A percentile compares a stretch with the other conserved stretches of the same genome.
These are phyloP conservation scores for Microtus pennsylvanicus DNA, from an alignment of 2,113 vertebrate species.

Conservation along the genomic window DNA sequence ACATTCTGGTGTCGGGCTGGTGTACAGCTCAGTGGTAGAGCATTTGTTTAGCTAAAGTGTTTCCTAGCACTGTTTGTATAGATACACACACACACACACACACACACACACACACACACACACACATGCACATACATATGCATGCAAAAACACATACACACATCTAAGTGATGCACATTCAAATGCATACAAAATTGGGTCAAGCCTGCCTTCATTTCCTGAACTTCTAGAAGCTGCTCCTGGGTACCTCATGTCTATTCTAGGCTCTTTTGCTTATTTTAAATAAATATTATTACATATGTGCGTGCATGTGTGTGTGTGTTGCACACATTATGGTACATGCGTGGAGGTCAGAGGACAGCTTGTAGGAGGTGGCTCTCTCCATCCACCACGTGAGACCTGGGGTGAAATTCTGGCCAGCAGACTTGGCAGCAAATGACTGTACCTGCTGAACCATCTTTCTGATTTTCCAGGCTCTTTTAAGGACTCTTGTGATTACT, in stretches of 20 bases:
- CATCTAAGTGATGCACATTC: neutral
- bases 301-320: neutral
- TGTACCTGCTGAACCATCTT: neutral
- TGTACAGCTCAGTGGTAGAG: neutral
- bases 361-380: neutral
- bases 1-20: neutral
- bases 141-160: neutral
- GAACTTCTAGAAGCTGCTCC: neutral
- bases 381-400: neutral
- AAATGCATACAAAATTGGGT: neutral
- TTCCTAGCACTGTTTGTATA: neutral
- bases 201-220: neutral
- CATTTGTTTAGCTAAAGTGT: neutral
- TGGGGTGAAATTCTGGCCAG: neutral
- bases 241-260: neutral
- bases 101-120: no score
- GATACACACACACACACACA: neutral
- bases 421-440: neutral
- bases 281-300: neutral
- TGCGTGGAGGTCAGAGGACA: neutral
- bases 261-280: neutral
- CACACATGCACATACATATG: neutral
- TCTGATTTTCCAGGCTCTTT: neutral
- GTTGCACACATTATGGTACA: neutral
- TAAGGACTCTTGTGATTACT: neutral